Evolutionary conservation across 2,888 invertebrate genomes (phyloP), one percentile per base, ranked within the genome.

Genomic region (Ligdia adustata): DNA sequence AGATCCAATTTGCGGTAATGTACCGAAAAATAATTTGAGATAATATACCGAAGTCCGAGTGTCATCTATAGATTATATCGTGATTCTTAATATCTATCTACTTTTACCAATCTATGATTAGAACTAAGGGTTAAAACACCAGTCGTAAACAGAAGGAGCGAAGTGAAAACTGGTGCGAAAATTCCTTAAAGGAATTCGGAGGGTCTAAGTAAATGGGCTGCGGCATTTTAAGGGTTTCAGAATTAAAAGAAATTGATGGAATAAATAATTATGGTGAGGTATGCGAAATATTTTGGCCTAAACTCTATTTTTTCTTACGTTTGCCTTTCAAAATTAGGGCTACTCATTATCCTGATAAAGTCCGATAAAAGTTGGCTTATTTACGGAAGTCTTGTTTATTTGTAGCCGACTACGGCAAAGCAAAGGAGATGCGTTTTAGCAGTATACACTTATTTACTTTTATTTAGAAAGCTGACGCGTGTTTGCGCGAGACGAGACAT

Each of bases 161-260:
- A 35, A 42, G 35, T 37, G 45, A 45, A 48, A 51, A 49, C 42
- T 46, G 27, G 35, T 28, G 45, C 32, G 52, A 52, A 52, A 49
- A 43, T 49, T 40, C 37, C 46, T 27, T 29, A 18, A 9, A 35
- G 43, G 55, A 46, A 41, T 55, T 55, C 14, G 20, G 20, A 39
- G 15, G 20, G 28, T 14, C 24, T 40, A 29, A 40, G 27, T 47
- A 41, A 41, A 41, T 37, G 35, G 26, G 32, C 9, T 14, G 13
- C 13, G 20, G 16, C 28, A 43, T 38, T 42, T 33, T 4, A 9
- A 9, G 24, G 13, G 9, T 12, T 24, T 26, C 9, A 14, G 29
- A 31, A 29, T 40, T 40, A 15, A 12, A 9, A 9, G 32, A 18
- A 48, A 38, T 28, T 26, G 37, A 43, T 38, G 38, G 32, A 22